Conservation (phyloP, 2,113 vertebrate species). For the Elephas maximus region DNA sequence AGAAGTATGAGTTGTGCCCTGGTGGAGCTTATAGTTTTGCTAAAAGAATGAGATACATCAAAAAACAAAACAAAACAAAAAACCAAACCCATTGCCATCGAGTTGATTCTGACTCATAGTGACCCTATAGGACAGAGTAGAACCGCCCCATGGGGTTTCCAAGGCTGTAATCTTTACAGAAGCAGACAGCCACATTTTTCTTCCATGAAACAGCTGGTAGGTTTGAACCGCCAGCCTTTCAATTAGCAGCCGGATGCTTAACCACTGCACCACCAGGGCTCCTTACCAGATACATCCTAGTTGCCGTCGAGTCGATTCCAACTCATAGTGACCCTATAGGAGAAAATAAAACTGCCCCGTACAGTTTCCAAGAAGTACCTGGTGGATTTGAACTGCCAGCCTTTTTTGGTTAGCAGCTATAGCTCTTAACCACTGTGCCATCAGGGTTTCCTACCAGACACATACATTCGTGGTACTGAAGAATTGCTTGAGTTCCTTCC, state of each 20-base stretch:
- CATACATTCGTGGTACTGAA: not conserved
- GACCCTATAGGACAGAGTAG: not conserved
- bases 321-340: too few relatives aligned
- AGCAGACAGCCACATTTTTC: not conserved
- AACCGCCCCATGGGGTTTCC: not conserved
- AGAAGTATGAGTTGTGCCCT: conserved; percentile 31
- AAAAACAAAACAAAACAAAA: not conserved
- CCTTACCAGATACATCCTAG: too few relatives aligned
- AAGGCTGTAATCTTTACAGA: not conserved
- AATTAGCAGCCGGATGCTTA: not conserved
- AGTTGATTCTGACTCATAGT: not conserved
- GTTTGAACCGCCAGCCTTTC: not conserved
- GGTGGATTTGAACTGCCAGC: too few relatives aligned
- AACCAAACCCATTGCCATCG: not conserved
- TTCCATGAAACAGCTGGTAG: not conserved
- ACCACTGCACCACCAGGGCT: not conserved
- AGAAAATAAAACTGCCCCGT: too few relatives aligned
- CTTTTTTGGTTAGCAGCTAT: too few relatives aligned
- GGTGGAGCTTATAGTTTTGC: conserved; percentile 64
- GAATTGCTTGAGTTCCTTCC: not conserved
- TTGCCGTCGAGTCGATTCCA: too few relatives aligned
- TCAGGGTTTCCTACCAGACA: too few relatives aligned
- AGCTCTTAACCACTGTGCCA: not conserved
- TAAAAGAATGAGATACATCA: not conserved
- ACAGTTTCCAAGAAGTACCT: too few relatives aligned